These are phyloP conservation scores for Acanthosepion lycidas DNA, from an alignment of 2,888 invertebrate genomes.

Conservation along the genomic window DNA sequence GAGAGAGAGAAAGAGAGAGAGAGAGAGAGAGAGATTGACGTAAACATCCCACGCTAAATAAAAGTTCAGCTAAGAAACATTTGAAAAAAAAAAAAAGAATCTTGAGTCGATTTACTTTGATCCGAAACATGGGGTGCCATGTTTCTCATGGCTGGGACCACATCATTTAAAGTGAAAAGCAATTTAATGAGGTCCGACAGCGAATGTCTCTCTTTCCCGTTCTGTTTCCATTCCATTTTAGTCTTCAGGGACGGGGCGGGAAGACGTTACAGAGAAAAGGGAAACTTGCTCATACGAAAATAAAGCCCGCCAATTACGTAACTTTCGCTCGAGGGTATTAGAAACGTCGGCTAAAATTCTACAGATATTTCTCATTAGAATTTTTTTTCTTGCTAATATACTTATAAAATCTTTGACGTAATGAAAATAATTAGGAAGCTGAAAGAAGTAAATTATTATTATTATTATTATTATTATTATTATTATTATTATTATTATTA, in stretches of 20 bases:
- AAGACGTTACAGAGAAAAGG: neutral
- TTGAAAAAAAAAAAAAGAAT: neutral
- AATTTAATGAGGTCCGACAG: neutral
- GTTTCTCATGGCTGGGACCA: neutral
- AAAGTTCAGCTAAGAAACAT: neutral
- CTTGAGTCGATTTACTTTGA: neutral
- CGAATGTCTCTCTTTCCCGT: neutral
- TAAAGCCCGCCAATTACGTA: neutral
- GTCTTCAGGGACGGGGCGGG: neutral
- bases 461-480: no score
- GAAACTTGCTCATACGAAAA: neutral
- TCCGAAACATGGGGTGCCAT: neutral
- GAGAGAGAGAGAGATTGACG: no score
- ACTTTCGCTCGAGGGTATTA: neutral
- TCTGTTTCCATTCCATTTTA: neutral
- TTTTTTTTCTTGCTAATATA: neutral
- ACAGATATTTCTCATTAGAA: neutral
- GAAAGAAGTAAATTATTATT: no score
- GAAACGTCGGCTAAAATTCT: neutral
- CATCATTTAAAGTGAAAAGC: neutral
- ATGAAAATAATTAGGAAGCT: no score
- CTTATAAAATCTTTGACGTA: no score
- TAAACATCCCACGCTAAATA: neutral
- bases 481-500: no score
- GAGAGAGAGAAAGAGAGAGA: no score